These are phyloP conservation scores for Nezara viridula DNA, from an alignment of 2,888 invertebrate genomes.

Conservation along the genomic window DNA sequence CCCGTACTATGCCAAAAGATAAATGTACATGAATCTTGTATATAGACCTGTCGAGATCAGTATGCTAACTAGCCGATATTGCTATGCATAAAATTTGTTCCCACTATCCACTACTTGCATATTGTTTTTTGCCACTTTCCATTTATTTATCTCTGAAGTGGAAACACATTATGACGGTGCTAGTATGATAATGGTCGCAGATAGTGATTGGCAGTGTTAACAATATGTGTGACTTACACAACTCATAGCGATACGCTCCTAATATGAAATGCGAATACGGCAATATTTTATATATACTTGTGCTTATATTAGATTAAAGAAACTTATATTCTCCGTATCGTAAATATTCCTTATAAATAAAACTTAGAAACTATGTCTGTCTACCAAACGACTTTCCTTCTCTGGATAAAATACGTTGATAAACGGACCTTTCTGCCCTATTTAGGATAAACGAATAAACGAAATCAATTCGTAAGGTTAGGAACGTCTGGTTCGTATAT, in stretches of 20 bases:
- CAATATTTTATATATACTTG: too few relatives aligned
- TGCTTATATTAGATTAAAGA: too few relatives aligned
- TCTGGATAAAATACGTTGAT: too few relatives aligned
- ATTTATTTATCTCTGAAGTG: background rate
- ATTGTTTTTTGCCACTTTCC: background rate
- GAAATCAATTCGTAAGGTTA: too few relatives aligned
- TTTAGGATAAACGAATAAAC: too few relatives aligned
- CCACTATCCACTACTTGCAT: background rate
- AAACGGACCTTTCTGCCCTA: too few relatives aligned
- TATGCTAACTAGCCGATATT: background rate
- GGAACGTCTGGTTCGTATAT: too few relatives aligned
- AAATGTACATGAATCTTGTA: background rate
- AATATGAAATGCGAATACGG: background rate
- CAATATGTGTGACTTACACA: background rate
- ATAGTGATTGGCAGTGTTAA: background rate
- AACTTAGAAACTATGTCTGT: too few relatives aligned
- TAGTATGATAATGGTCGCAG: background rate
- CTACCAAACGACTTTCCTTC: too few relatives aligned
- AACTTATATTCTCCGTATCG: too few relatives aligned
- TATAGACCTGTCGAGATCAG: background rate
- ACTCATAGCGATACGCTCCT: background rate
- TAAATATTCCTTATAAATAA: too few relatives aligned
- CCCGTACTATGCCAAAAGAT: background rate
- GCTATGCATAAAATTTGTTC: background rate
- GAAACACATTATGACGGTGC: background rate